These are phyloP conservation scores for Crocallis elinguaria DNA, from an alignment of 2,888 invertebrate species.

Conservation along the genomic window DNA sequence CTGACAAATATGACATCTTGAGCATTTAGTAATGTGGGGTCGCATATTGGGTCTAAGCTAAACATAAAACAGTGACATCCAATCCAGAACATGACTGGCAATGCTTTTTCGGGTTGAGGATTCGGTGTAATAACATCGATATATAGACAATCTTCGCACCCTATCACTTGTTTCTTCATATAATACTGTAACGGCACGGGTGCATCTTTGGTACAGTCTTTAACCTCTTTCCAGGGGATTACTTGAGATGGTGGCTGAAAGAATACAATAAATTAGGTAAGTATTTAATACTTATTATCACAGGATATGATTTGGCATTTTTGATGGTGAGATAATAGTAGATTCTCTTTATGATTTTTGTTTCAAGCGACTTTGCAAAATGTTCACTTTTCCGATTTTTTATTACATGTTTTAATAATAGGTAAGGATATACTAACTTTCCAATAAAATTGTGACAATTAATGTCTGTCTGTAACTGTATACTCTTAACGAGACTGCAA, in stretches of 20 bases:
- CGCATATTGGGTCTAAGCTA: conserved; percentile 59
- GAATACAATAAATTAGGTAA: conserved; percentile 5
- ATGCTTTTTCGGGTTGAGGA: conserved; percentile 56
- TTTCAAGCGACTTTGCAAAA: too few relatives aligned
- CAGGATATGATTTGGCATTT: too few relatives aligned
- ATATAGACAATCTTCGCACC: conserved; percentile 77
- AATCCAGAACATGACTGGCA: conserved; percentile 82
- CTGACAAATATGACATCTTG: conserved; percentile 70
- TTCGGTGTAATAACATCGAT: conserved; percentile 67
- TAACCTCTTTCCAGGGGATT: conserved; percentile 56
- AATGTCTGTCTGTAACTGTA: too few relatives aligned
- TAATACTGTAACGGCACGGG: conserved; percentile 42
- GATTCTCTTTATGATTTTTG: too few relatives aligned
- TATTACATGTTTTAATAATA: too few relatives aligned
- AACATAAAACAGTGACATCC: conserved; percentile 64
- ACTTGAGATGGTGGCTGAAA: conserved; percentile 69
- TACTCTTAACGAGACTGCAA: too few relatives aligned
- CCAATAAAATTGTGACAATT: too few relatives aligned
- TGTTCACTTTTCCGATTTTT: too few relatives aligned
- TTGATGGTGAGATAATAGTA: too few relatives aligned
- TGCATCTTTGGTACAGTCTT: conserved; percentile 64
- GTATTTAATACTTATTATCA: too few relatives aligned
- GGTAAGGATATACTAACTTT: too few relatives aligned
- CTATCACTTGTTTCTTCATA: conserved; percentile 40
- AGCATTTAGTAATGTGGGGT: conserved; percentile 63